Base-by-base conservation (phyloP, 2,797 vertebrate species). In the Acipenser oxyrinchus region DNA sequence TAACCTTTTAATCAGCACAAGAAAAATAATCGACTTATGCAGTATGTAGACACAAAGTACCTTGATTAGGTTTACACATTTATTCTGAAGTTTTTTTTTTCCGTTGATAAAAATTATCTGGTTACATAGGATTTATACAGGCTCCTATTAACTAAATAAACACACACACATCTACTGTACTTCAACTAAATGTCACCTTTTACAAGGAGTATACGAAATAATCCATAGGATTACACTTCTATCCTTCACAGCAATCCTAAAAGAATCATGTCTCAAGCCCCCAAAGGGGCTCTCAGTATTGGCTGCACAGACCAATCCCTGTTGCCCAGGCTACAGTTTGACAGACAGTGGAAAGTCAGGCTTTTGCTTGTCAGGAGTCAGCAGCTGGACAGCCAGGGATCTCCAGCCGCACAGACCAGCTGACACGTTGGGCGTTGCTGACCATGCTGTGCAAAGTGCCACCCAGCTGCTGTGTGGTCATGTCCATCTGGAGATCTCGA, bases 401-500 rank as follows among this genome's bases (percentile, higher is more conserved):
- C 75, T 80, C 82, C 83, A 86, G 86, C 78, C 70, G 79, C 90
- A 85, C 87, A 82, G 83, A 86, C 92, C 92, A 94, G 92, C 92
- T 95, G 93, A 94, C 93, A 92, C 82, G 81, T 81, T 86, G 88
- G 86, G 85, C 77, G 81, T 86, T 89, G 78, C 87, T 84, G 86
- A 81, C 89, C 89, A 89, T 86, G 88, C 89, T 89, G 88, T 85
- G 84, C 85, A 86, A 86, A 85, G 86, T 89, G 90, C 92, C 88
- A 85, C 88, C 88, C 94, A 96, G 94, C 95, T 98, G 95, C 91
- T 92, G 86, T 84, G 78, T 88, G 88, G 90, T 92, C 88, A 90
- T 76, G 75, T 94, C 95, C 95, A 97, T 96, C 94, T 98, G 95
- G 93, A 93, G 90, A 84, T 85, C 86, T 84, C 81, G 70, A 85